A percentile compares a stretch with the other conserved stretches of the same genome.
These are phyloP conservation scores for Cataglyphis cursor DNA, from an alignment of 2,888 invertebrate genomes.

Conservation along the genomic window DNA sequence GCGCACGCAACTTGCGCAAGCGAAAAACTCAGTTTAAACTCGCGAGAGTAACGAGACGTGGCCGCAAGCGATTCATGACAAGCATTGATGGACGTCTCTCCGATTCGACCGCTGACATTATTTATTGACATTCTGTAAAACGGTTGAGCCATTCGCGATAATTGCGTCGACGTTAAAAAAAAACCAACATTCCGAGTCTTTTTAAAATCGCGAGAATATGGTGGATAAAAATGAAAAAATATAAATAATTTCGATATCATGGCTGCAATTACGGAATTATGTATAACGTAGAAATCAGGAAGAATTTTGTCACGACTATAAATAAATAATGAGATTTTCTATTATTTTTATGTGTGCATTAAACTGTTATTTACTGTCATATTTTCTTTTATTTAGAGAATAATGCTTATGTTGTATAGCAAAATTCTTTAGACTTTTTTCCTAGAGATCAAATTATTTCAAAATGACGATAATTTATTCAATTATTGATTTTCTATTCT, in stretches of 20 bases:
- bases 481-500: slow-evolving; percentile 23
- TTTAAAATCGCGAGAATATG: neutral
- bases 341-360: too few species aligned
- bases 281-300: too few species aligned
- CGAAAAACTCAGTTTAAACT: slow-evolving; percentile 30
- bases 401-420: neutral
- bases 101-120: neutral
- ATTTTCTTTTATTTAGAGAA: neutral
- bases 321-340: too few species aligned
- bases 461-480: slow-evolving; percentile 2
- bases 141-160: neutral
- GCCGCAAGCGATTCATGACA: slow-evolving; percentile 19
- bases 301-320: too few species aligned
- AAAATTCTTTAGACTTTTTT: slow-evolving; percentile 10
- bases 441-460: neutral
- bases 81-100: slow-evolving; percentile 60
- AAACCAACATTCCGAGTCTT: neutral
- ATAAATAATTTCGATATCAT: too few species aligned
- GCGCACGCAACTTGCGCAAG: slow-evolving; percentile 22
- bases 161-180: neutral
- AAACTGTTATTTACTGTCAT: too few species aligned
- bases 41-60: slow-evolving; percentile 15
- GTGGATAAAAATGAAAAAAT: too few species aligned
- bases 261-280: too few species aligned
- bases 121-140: neutral